These are phyloP conservation scores for Bubo blakistoni DNA, from an alignment of 2,113 vertebrate genomes.

Conservation along the genomic window DNA sequence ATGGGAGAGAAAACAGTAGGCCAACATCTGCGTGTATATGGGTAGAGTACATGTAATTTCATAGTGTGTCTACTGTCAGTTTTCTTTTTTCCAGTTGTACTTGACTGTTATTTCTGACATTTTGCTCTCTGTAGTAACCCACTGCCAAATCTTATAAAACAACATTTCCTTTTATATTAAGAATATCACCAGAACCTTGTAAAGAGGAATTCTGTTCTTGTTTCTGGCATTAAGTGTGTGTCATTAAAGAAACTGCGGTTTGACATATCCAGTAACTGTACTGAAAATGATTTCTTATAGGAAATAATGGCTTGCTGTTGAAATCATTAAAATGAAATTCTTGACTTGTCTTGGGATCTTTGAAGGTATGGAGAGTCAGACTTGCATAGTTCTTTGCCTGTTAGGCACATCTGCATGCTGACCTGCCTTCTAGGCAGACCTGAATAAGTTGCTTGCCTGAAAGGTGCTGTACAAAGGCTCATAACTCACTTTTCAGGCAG, in stretches of 20 bases:
- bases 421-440: constrained; percentile 39
- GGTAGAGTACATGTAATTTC: not conserved
- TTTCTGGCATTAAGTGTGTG: not conserved
- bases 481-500: constrained; percentile 56
- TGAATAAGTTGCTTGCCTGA: constrained; percentile 3
- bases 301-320: constrained; percentile 49
- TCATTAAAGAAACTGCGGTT: not conserved
- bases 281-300: constrained; percentile 29
- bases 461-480: constrained; percentile 31
- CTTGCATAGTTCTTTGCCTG: not conserved
- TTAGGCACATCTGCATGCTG: constrained; percentile 22
- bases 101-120: not conserved
- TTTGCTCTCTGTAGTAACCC: not conserved
- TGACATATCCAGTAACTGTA: constrained; percentile 22
- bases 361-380: constrained; percentile 12
- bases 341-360: constrained; percentile 24
- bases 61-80: not conserved
- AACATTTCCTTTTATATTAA: constrained; percentile 14
- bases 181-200: not conserved
- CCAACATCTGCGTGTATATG: not conserved
- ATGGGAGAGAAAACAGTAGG: not conserved
- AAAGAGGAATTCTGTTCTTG: constrained; percentile 1
- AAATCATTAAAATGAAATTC: constrained; percentile 50
- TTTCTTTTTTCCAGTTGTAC: not conserved
- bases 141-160: not conserved